Conservation (phyloP, 2,113 vertebrate species). For the Ageneiosus marmoratus region DNA sequence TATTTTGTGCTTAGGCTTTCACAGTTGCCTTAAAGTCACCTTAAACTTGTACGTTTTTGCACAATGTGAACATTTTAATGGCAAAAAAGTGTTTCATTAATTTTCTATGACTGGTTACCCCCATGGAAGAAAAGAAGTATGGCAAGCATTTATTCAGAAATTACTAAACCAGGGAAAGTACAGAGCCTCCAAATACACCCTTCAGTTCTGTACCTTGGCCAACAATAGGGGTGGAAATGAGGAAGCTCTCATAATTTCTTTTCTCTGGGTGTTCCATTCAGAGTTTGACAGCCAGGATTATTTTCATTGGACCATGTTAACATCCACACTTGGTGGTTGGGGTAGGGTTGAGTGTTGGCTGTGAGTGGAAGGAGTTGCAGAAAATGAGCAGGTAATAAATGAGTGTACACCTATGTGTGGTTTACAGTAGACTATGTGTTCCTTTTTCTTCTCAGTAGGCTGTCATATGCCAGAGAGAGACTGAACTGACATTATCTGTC, state of each 20-base stretch:
- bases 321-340: not conserved
- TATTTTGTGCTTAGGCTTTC: not conserved
- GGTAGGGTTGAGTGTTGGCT: not conserved
- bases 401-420: not conserved
- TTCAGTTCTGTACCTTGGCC: not conserved
- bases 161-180: not conserved
- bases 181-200: not conserved
- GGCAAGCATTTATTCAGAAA: not conserved
- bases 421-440: not conserved
- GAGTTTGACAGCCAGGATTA: not conserved
- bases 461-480: not conserved
- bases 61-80: not conserved
- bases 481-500: not conserved
- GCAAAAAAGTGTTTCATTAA: not conserved
- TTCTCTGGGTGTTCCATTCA: not conserved
- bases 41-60: not conserved
- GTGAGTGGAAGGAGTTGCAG: not conserved
- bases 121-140: not conserved
- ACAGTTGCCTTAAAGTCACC: slow-evolving; percentile 32
- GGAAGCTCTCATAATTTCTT: not conserved
- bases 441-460: not conserved
- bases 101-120: not conserved
- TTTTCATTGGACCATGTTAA: not conserved
- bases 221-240: too few species aligned
- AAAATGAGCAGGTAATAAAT: slow-evolving; percentile 5